Percentiles rank a stretch among this genome's conserved stretches.
Evolutionary conservation across 2,888 invertebrate species (phyloP).

Genomic region (Lepidocyrtinus sp.): DNA sequence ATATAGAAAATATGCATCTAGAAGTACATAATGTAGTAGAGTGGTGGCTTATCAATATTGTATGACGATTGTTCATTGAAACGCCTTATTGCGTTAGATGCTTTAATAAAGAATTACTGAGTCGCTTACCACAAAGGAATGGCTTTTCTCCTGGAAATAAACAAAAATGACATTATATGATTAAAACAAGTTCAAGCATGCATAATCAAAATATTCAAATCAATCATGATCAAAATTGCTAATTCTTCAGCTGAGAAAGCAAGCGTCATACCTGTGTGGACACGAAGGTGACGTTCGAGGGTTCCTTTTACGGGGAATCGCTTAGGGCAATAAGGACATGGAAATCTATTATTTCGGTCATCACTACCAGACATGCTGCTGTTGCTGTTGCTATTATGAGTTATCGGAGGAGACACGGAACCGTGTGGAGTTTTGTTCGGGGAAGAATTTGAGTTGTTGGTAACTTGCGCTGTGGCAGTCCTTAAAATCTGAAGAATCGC

Average conservation of each 20-base stretch:
- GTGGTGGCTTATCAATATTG: too few relatives aligned
- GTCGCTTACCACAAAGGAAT: slow-evolving; percentile 29
- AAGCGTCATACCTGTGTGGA: too few relatives aligned
- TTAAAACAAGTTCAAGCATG: too few relatives aligned
- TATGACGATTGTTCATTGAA: too few relatives aligned
- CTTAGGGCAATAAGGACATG: slow-evolving; percentile 52
- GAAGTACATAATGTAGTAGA: too few relatives aligned
- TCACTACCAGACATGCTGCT: slow-evolving; percentile 33
- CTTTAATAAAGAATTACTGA: slow-evolving; percentile 11
- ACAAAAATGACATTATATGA: too few relatives aligned
- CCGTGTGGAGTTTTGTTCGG: not conserved
- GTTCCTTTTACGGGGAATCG: slow-evolving; percentile 53
- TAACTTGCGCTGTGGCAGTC: slow-evolving; percentile 47
- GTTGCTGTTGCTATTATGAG: slow-evolving; percentile 25
- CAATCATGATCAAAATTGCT: too few relatives aligned
- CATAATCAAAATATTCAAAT: too few relatives aligned
- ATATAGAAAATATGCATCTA: too few relatives aligned
- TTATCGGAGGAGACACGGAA: slow-evolving; percentile 14
- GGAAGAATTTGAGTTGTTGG: slow-evolving; percentile 19
- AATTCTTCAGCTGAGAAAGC: too few relatives aligned
- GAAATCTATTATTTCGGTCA: slow-evolving; percentile 42
- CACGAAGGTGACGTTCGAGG: slow-evolving; percentile 38
- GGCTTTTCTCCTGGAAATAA: slow-evolving; percentile 53
- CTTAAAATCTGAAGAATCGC: slow-evolving; percentile 51
- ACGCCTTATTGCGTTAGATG: not conserved